Base-by-base conservation (phyloP, 2,888 invertebrate species). In the Iphiclides podalirius region DNA sequence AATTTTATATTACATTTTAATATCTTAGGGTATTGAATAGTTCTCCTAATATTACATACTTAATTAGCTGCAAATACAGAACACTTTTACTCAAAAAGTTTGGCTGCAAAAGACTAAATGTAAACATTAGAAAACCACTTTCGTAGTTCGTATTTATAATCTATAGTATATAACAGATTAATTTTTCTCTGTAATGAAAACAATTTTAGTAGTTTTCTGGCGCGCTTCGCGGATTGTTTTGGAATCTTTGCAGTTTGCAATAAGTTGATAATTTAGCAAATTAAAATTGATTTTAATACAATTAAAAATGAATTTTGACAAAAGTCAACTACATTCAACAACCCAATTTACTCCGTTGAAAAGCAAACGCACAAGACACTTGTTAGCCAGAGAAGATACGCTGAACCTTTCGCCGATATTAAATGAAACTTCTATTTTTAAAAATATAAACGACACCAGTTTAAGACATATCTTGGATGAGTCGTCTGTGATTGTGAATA, bases 391-490 rank as follows among this genome's bases (percentile, higher is more conserved):
- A 61, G 85, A 88, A 60, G 86, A 88, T 52, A 79, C 85, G 1
- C 61, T 88, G 51, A 86, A 88, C 57, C 55, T 88, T 46, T 84
- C 88, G 45, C 82, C 88, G 51, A 85, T 87, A 52, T 58, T 79
- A n/a, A 84, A 85, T 59, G 88, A 88, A 55, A 82, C 85, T n/a
- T 83, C 85, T 50, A 67, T 85, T 60, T 85, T 81, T 54, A 86
- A 80, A 79, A 82, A 73, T 54, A 69, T 87, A 6, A 86, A 88
- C 52, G 88, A 88, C 58, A 83, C 86, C 12, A 87, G 86, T 61
- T 63, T 88, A 46, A 66, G 87, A 47, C 84, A 86, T 67, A 81
- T 77, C 44, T 67, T 88, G 43, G 82, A 88, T 54, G 88, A 88
- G 53, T 81, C 88, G 41, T 83, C 87, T 17, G 64, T 86, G 41